Evolutionary conservation across 1,140 invertebrate genomes (phyloP).

Genomic region (Lepidurus arcticus): DNA sequence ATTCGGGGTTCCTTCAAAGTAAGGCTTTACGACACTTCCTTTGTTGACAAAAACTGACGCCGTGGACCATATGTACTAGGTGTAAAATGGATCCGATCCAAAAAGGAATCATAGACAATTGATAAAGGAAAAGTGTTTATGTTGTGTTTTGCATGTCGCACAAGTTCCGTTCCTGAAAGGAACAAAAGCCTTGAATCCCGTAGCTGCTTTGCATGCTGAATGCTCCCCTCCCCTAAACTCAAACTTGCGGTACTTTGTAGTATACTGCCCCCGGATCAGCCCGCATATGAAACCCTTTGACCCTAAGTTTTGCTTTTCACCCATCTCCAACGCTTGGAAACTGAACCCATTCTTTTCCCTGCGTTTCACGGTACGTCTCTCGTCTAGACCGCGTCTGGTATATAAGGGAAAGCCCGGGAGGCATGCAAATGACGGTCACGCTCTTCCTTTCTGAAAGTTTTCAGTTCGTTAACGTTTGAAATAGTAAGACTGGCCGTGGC

Average conservation of each 20-base stretch:
- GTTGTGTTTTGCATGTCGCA: background rate
- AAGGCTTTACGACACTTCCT: no score
- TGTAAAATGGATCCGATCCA: no score
- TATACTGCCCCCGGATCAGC: background rate
- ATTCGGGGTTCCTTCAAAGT: no score
- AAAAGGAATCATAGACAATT: no score
- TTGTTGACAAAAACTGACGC: no score
- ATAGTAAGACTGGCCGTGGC: no score
- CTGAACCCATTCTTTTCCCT: background rate
- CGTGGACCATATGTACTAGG: no score
- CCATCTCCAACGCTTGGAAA: background rate
- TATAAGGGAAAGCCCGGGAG: background rate
- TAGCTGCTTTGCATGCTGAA: background rate
- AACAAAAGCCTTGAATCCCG: background rate
- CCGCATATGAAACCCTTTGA: background rate
- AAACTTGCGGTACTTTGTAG: background rate
- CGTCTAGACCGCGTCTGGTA: constrained; percentile 2
- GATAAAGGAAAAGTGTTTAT: background rate
- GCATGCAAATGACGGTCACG: constrained; percentile 6
- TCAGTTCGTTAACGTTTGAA: background rate
- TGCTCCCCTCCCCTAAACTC: background rate
- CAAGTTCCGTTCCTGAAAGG: background rate
- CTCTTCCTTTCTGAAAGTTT: background rate
- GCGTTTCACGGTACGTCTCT: background rate
- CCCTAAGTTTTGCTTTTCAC: background rate